Percentiles rank a stretch among this genome's conserved stretches.
Conservation (phyloP, 1,140 invertebrate species). For the Proctacanthus coquilletti region DNA sequence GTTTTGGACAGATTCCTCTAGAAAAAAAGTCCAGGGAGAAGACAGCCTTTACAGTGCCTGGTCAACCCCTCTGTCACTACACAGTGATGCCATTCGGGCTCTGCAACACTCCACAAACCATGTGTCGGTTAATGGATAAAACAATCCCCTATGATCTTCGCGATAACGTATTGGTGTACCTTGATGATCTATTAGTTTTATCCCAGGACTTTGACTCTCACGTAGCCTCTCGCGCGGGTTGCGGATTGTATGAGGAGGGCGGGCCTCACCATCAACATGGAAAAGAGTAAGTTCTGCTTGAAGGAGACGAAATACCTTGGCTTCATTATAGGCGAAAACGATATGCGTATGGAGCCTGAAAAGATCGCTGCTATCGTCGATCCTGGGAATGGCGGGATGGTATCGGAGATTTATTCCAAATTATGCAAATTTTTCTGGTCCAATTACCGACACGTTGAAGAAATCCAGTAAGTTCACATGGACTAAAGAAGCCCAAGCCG, state of each 20-base stretch:
- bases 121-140: constrained; percentile 8
- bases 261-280: constrained; percentile 30
- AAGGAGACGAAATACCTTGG: constrained; percentile 9
- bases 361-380: constrained; percentile 11
- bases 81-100: constrained; percentile 31
- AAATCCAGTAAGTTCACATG: constrained; percentile 9
- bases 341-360: constrained; percentile 7
- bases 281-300: constrained; percentile 29
- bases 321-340: constrained; percentile 6
- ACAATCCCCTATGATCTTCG: constrained; percentile 7
- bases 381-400: constrained; percentile 5
- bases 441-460: constrained; percentile 4
- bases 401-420: constrained; percentile 5
- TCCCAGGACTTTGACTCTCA: constrained; percentile 12
- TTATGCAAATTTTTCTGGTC: constrained; percentile 4
- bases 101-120: constrained; percentile 16
- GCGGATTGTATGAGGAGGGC: constrained; percentile 20
- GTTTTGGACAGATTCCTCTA: constrained; percentile 23
- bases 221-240: constrained; percentile 14
- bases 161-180: constrained; percentile 13
- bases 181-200: constrained; percentile 17
- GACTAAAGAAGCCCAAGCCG: constrained; percentile 13
- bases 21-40: constrained; percentile 14
- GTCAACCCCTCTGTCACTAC: constrained; percentile 28
- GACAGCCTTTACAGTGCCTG: constrained; percentile 31